These are phyloP conservation scores for Leptopilina syphax DNA, from an alignment of 2,888 invertebrate species.

Conservation along the genomic window DNA sequence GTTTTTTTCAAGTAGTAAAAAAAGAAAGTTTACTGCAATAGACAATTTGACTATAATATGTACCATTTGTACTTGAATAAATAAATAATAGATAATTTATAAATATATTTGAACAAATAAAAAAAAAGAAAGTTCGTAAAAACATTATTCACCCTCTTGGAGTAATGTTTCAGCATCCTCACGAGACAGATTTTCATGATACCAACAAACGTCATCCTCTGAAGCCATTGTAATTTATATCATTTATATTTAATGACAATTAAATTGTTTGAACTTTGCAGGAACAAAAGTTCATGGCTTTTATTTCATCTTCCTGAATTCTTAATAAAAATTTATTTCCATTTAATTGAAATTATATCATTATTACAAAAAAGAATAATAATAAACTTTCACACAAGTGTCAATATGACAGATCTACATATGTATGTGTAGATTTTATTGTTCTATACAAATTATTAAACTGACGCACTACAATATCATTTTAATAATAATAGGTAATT, in stretches of 20 bases:
- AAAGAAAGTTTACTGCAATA: too few species aligned
- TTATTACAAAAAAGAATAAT: background rate
- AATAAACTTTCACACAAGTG: background rate
- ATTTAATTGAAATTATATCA: background rate
- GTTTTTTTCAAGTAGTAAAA: background rate
- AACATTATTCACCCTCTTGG: conserved; percentile 80
- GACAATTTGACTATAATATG: too few species aligned
- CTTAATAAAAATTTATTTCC: conserved; percentile 3
- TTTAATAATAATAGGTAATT: conserved; percentile 20
- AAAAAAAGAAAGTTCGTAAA: background rate
- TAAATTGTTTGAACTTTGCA: background rate
- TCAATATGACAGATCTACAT: background rate
- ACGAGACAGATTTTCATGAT: conserved; percentile 87
- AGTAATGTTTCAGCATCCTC: conserved; percentile 86
- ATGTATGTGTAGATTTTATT: background rate
- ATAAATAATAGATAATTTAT: background rate
- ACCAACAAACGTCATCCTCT: conserved; percentile 89
- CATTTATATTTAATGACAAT: too few species aligned
- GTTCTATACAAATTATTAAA: background rate
- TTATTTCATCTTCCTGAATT: conserved; percentile 15
- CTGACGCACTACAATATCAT: conserved; percentile 2
- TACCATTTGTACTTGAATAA: too few species aligned
- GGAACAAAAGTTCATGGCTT: conserved; percentile 8
- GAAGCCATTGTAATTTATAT: conserved; percentile 79
- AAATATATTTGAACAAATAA: background rate